phyloP scores from a whole-genome alignment of 2,888 invertebrate species.

The Volucella inanis region DNA sequence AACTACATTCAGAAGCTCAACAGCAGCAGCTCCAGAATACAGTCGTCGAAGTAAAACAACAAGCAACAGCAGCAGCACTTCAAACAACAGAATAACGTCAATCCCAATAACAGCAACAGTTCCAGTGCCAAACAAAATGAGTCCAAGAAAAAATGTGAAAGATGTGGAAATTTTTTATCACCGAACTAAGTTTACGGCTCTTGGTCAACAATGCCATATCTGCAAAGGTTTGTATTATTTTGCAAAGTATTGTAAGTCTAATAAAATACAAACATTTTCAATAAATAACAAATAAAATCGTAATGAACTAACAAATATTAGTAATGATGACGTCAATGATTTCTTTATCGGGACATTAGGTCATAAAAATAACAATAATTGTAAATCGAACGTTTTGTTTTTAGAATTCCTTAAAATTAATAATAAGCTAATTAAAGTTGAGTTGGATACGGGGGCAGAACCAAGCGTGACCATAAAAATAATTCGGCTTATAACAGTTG shows the following conservation, averaged over 20 bases:
- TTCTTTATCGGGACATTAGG: too few relatives aligned
- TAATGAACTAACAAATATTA: too few relatives aligned
- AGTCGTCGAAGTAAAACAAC: background rate
- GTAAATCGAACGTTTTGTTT: too few relatives aligned
- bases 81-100: background rate
- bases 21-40: conserved; percentile 9
- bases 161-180: conserved; percentile 29
- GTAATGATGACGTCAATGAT: too few relatives aligned
- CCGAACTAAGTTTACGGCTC: conserved; percentile 20
- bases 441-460: too few relatives aligned
- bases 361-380: too few relatives aligned
- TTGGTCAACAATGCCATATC: background rate
- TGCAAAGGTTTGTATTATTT: background rate
- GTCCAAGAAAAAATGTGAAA: conserved; percentile 14
- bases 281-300: too few relatives aligned
- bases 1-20: background rate
- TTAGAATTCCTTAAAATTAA: too few relatives aligned
- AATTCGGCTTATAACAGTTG: too few relatives aligned
- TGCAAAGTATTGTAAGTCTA: conserved; percentile 4
- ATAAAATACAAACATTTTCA: background rate
- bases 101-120: background rate
- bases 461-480: too few relatives aligned
- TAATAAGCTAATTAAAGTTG: too few relatives aligned
- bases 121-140: background rate
- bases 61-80: conserved; percentile 9